Conservation (phyloP, 2,113 vertebrate species). For the Gallinago paraguaiae region DNA sequence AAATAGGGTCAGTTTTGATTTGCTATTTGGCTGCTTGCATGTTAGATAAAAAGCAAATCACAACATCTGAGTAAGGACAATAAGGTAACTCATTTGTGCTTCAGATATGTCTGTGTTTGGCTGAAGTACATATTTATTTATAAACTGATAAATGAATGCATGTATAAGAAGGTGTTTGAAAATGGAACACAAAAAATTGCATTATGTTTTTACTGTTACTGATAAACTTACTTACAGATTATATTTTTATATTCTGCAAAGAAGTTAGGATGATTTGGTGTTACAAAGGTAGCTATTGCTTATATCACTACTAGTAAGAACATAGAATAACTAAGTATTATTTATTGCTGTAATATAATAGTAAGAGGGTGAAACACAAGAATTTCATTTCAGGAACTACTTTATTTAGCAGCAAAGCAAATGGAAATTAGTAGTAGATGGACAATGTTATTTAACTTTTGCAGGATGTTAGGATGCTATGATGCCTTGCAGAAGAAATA, state of each 20-base stretch:
- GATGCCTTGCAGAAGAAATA: constrained; percentile 96
- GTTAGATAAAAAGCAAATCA: neutral
- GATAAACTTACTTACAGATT: neutral
- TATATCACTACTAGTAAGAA: neutral
- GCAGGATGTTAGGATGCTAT: constrained; percentile 94
- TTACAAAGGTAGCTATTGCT: neutral
- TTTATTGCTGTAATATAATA: neutral
- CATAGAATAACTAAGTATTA: neutral
- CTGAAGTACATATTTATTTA: neutral
- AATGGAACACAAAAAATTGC: neutral
- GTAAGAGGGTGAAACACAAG: neutral
- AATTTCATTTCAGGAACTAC: neutral
- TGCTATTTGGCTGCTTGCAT: neutral
- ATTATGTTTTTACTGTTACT: neutral
- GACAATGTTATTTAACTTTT: constrained; percentile 14
- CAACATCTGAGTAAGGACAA: neutral
- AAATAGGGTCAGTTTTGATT: neutral
- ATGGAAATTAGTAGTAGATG: neutral
- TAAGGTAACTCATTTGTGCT: neutral
- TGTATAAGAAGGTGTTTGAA: neutral
- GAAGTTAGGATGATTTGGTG: neutral
- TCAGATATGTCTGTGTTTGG: neutral
- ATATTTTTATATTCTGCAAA: neutral
- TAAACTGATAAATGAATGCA: neutral
- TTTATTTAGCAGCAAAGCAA: neutral